These are phyloP conservation scores for Nomada ferruginata DNA, from an alignment of 2,888 invertebrate species.

Conservation along the genomic window DNA sequence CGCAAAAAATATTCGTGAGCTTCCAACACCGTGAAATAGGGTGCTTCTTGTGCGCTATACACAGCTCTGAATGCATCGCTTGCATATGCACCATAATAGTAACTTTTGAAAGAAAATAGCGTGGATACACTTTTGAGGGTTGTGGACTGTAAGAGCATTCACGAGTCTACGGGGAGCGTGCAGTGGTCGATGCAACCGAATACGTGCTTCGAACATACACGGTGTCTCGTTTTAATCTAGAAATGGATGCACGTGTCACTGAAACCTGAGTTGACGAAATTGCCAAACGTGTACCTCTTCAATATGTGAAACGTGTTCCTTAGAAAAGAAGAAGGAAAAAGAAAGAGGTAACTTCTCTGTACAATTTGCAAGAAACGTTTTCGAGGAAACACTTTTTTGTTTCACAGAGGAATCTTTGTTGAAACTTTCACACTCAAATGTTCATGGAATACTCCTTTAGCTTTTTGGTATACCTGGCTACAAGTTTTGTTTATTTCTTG, in stretches of 20 bases:
- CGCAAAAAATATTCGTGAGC: constrained; percentile 19
- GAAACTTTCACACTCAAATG: too few relatives aligned
- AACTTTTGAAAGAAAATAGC: constrained; percentile 44
- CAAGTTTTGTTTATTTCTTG: too few relatives aligned
- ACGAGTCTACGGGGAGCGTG: not conserved
- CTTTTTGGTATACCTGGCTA: too few relatives aligned
- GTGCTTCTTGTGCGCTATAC: constrained; percentile 20
- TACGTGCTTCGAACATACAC: not conserved
- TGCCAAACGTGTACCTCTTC: not conserved
- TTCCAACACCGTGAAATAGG: constrained; percentile 31
- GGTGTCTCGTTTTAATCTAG: constrained; percentile 18
- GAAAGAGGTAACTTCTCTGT: too few relatives aligned
- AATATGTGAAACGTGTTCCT: not conserved
- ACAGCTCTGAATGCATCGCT: constrained; percentile 47
- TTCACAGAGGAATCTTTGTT: too few relatives aligned
- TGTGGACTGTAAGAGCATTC: constrained; percentile 22
- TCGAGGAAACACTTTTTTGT: too few relatives aligned
- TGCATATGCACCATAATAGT: constrained; percentile 52
- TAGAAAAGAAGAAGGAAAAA: not conserved
- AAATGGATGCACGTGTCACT: constrained; percentile 16
- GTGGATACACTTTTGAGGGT: constrained; percentile 34
- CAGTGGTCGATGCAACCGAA: constrained; percentile 12
- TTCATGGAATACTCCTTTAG: too few relatives aligned
- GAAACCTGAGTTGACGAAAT: constrained; percentile 16
- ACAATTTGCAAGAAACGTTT: too few relatives aligned